Base-by-base conservation (phyloP, 2,888 invertebrate species). In the Scaptomyza tumidula region DNA sequence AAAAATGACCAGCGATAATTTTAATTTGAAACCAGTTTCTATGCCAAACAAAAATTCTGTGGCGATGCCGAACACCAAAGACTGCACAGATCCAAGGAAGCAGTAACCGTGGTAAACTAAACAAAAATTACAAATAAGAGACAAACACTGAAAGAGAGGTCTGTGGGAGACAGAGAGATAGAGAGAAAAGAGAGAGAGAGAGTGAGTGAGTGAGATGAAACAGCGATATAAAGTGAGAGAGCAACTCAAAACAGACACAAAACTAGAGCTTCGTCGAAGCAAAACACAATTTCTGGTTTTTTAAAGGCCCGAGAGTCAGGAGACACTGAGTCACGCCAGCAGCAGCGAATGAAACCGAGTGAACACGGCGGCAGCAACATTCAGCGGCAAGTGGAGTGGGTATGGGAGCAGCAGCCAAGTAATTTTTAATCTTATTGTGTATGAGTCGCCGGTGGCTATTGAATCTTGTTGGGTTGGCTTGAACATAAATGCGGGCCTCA, bases 11-110 rank as follows among this genome's bases (percentile, higher is more conserved):
- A 88, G 79, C 88, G 90, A 90, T 90, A 88, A 90, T 90, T 90
- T 90, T 90, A 90, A 90, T 90, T 90, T 88, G 85, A 90, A 90
- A 90, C 90, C 90, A 80, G 90, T 90, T 90, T 88, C 79, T 82
- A 85, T 88, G 87, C 85, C 88, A 86, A 85, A 84, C 89, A 80
- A 88, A 80, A 88, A 88, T 86, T 76, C 73, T 77, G 83, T 74
- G 65, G 66, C 78, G 63, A 64, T 68, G 71, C 57, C 67, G 53
- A 75, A 78, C 71, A 64, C 62, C 54, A 37, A 58, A 75, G 62
- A 78, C 76, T 58, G 46, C 68, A 55, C 56, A 64, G 56, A 68
- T 58, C 57, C 66, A 70, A 58, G 64, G 41, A 73, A 63, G 60
- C 65, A 66, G 63, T 65, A 70, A 62, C 65, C 79, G 65, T 66